Conservation (phyloP, 2,113 vertebrate species). For the Oncorhynchus nerka region DNA sequence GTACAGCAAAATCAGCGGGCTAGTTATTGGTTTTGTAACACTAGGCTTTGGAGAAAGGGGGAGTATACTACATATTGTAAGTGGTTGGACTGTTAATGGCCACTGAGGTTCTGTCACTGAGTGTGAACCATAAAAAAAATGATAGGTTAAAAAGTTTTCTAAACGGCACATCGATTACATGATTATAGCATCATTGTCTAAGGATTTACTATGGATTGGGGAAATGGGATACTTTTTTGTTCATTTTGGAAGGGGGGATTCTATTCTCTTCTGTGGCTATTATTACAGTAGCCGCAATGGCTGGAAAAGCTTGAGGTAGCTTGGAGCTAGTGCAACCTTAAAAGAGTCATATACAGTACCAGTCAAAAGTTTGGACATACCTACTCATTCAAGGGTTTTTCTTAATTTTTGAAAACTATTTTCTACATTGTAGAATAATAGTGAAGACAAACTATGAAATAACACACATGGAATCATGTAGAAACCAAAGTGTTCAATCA, state of each 20-base stretch:
- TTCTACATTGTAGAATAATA: too few species aligned
- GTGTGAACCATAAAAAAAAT: background rate
- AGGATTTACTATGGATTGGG: slow-evolving; percentile 7
- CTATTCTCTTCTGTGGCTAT: slow-evolving; percentile 35
- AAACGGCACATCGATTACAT: slow-evolving; percentile 30
- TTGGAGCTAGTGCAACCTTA: slow-evolving; percentile 39
- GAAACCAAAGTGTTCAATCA: too few species aligned
- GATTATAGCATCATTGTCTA: slow-evolving; percentile 26
- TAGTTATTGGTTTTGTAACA: too few species aligned
- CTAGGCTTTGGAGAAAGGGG: too few species aligned
- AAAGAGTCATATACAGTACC: slow-evolving; percentile 44
- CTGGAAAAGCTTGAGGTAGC: slow-evolving; percentile 30
- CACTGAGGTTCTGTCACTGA: background rate
- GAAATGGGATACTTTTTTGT: slow-evolving; percentile 15
- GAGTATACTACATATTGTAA: too few species aligned
- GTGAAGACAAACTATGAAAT: too few species aligned
- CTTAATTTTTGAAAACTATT: too few species aligned
- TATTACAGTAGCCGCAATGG: slow-evolving; percentile 34
- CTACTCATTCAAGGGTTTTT: too few species aligned
- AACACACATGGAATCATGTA: too few species aligned
- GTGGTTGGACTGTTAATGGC: background rate
- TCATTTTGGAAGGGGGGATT: slow-evolving; percentile 34
- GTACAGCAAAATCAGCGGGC: too few species aligned
- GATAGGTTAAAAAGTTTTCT: background rate
- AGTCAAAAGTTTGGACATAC: too few species aligned